Evolutionary conservation across 2,113 vertebrate species (phyloP), one percentile per base, ranked within the genome.

Genomic region (Coregonus clupeaformis): DNA sequence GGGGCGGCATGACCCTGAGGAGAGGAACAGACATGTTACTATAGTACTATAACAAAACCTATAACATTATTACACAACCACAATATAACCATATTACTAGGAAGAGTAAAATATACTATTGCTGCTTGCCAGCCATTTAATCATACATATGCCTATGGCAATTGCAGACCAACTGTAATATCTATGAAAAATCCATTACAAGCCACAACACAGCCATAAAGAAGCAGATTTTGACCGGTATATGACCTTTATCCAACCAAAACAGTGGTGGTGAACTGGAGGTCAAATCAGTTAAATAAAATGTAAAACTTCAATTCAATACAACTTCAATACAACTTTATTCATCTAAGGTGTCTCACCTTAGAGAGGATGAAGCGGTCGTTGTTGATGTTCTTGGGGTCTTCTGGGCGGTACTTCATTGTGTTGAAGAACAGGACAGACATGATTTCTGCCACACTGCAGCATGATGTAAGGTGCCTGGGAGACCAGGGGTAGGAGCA

Each of bases 341-440:
- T 42, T 42, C 9, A 42, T 12, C 36, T 11, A 42, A 9, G 9
- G 36, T 42, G 20, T 66, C 90, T 89, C 92, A 98, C 97, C 96
- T 99, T 98, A 24, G 97, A 98, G 64, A 98, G 92, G 80, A 99
- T 85, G 83, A 99, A 98, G 14, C 97, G 96, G 87, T 98, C 96
- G 0, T 97, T 98, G 91, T 94, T 95, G 76, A 94, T 86, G 1
- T 96, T 96, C 73, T 92, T 93, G 49, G 96, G 97, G 68, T 98
- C 96, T 87, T 95, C 93, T 9, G 95, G 89, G 85, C 94, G 94
- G 82, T 97, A 98, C 85, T 91, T 96, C 97, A 98, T 98, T 84
- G 95, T 93, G 80, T 98, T 95, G 87, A 98, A 97, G 80, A 97
- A 98, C 32, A 97, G 92, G 75, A 97, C 96, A 63, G 97, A 94